These are phyloP conservation scores for Anthopleura sola DNA, from an alignment of 64 coral and sea anemone genomes.

Conservation along the genomic window DNA sequence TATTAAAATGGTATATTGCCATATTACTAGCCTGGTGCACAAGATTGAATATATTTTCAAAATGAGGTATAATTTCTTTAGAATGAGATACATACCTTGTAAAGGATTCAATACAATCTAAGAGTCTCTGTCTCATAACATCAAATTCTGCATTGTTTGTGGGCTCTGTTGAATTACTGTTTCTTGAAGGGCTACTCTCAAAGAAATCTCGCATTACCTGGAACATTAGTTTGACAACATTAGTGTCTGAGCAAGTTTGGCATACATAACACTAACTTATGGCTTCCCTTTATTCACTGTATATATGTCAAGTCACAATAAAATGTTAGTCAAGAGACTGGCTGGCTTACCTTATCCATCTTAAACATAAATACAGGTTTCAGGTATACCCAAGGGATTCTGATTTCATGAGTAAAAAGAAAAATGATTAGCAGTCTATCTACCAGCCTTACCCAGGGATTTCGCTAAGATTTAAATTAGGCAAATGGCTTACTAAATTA, in stretches of 20 bases:
- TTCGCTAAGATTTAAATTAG: no score
- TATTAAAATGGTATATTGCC: no score
- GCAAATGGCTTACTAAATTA: no score
- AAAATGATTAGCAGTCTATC: not conserved
- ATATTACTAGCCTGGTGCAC: no score
- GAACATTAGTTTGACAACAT: not conserved
- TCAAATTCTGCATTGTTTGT: slow-evolving; percentile 89
- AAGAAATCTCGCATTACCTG: slow-evolving; percentile 97
- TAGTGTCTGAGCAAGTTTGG: not conserved
- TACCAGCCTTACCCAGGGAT: no score
- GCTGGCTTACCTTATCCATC: slow-evolving; percentile 69
- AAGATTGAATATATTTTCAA: no score
- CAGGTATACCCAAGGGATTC: slow-evolving; percentile 81
- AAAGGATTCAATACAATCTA: slow-evolving; percentile 87
- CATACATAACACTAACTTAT: no score
- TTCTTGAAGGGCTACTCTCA: slow-evolving; percentile 90
- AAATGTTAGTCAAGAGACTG: not conserved
- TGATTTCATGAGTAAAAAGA: slow-evolving; percentile 20
- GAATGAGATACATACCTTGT: slow-evolving; percentile 46
- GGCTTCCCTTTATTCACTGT: no score
- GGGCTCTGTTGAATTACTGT: slow-evolving; percentile 74
- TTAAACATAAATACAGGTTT: slow-evolving; percentile 91
- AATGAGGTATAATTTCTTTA: no score
- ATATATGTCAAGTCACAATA: no score
- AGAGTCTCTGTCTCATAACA: slow-evolving; percentile 78